A percentile compares a stretch with the other conserved stretches of the same genome.
Evolutionary conservation across 2,113 vertebrate genomes (phyloP).

Genomic region (Epinephelus fuscoguttatus): DNA sequence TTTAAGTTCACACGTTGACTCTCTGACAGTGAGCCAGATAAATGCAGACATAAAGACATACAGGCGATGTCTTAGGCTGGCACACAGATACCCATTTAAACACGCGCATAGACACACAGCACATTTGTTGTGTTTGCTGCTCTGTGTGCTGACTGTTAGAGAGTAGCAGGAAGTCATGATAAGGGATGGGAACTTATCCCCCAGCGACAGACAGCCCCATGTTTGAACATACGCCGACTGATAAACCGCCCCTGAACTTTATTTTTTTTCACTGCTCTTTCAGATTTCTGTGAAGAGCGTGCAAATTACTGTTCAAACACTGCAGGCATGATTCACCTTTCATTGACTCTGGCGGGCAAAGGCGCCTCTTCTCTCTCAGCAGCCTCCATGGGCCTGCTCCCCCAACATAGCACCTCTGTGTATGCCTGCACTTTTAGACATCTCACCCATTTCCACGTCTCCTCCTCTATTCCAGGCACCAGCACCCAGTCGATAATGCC

Average conservation of each 20-base stretch:
- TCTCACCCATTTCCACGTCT: slow-evolving; percentile 60
- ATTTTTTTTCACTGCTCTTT: slow-evolving; percentile 65
- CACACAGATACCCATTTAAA: not conserved
- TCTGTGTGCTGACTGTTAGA: slow-evolving; percentile 25
- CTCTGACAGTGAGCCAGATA: slow-evolving; percentile 6
- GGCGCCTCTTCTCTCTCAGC: slow-evolving; percentile 42
- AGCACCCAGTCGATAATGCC: slow-evolving; percentile 89
- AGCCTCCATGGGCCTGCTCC: slow-evolving; percentile 31
- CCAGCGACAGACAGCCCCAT: slow-evolving; percentile 48
- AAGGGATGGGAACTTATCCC: slow-evolving; percentile 73
- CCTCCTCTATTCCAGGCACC: slow-evolving; percentile 80
- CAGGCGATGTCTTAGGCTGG: not conserved
- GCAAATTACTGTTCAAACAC: slow-evolving; percentile 84
- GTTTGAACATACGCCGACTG: slow-evolving; percentile 69
- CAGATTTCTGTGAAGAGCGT: slow-evolving; percentile 78
- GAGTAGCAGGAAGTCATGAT: slow-evolving; percentile 65
- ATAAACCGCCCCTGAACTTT: slow-evolving; percentile 68
- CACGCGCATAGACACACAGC: not conserved
- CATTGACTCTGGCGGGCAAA: slow-evolving; percentile 49
- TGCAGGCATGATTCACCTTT: slow-evolving; percentile 67
- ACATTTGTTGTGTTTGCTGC: slow-evolving; percentile 26
- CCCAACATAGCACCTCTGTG: slow-evolving; percentile 58
- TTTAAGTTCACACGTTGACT: slow-evolving; percentile 5
- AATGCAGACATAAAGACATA: not conserved
- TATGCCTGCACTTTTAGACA: slow-evolving; percentile 40